A percentile compares a stretch with the other conserved stretches of the same genome.
phyloP scores from a whole-genome alignment of 2,797 vertebrate genomes.

The Microctenopoma steveboyesi region DNA sequence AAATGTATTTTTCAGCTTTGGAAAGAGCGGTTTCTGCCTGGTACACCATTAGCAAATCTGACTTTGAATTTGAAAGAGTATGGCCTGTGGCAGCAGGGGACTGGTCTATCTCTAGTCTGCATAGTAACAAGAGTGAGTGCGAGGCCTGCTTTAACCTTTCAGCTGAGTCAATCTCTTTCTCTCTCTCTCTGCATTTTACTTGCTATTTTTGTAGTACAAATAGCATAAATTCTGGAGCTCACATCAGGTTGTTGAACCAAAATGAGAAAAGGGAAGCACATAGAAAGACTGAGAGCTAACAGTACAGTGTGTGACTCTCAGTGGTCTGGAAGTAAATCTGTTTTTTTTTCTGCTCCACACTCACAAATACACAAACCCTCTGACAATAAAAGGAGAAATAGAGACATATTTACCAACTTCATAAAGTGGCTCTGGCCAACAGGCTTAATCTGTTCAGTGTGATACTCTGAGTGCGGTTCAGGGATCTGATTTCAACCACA shows the following conservation, averaged over 20 bases:
- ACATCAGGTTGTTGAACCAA: constrained; percentile 23
- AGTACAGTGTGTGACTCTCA: constrained; percentile 43
- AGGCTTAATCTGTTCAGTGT: constrained; percentile 31
- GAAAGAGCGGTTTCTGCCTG: constrained; percentile 43
- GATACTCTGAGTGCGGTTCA: constrained; percentile 35
- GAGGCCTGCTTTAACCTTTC: constrained; percentile 76
- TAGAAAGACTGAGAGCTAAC: constrained; percentile 11
- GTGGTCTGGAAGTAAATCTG: constrained; percentile 55
- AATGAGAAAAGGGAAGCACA: constrained; percentile 19
- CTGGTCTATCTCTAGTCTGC: constrained; percentile 73
- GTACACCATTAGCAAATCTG: constrained; percentile 63
- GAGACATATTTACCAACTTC: constrained; percentile 47
- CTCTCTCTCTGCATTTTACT: constrained; percentile 34
- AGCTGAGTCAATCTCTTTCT: constrained; percentile 67
- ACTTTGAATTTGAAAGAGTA: constrained; percentile 62
- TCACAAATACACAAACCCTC: constrained; percentile 17
- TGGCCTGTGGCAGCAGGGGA: constrained; percentile 68
- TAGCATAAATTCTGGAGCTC: constrained; percentile 12
- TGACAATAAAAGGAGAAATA: constrained; percentile 12
- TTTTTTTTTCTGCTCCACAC: constrained; percentile 14
- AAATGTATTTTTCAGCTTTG: constrained; percentile 39
- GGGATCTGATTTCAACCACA: constrained; percentile 39
- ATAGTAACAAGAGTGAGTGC: constrained; percentile 78
- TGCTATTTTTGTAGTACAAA: constrained; percentile 23
- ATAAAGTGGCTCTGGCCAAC: constrained; percentile 16